Evolutionary conservation across 1,140 invertebrate species (phyloP).

Genomic region (Scaptomyza graminum): DNA sequence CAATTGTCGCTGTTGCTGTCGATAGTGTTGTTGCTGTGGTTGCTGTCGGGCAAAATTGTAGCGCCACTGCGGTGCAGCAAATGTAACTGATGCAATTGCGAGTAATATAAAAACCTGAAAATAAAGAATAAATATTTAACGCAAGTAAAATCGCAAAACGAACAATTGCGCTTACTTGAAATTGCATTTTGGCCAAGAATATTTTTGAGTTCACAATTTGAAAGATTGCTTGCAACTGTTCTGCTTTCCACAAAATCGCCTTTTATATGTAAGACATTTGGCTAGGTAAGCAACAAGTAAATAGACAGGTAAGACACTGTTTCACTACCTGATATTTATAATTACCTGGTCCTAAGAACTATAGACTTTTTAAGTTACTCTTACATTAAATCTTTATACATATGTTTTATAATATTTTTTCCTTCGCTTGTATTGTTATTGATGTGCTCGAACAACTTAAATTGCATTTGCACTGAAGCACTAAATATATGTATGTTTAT

Average conservation of each 20-base stretch:
- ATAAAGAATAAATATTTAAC: neutral
- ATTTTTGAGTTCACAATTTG: neutral
- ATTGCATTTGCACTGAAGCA: neutral
- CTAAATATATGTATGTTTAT: slow-evolving; percentile 1
- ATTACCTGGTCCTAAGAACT: neutral
- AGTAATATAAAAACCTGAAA: neutral
- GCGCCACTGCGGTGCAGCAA: neutral
- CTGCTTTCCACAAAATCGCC: neutral
- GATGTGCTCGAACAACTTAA: neutral
- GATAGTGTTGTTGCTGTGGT: neutral
- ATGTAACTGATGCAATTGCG: neutral
- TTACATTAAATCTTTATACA: too few relatives aligned
- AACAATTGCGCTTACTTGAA: neutral
- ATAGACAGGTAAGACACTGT: neutral
- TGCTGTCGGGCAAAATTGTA: neutral
- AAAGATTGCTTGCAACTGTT: slow-evolving; percentile 1
- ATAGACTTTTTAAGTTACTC: too few relatives aligned
- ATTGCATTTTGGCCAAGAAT: slow-evolving; percentile 1
- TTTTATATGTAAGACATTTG: neutral
- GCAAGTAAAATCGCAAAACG: neutral
- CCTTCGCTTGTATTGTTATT: too few relatives aligned
- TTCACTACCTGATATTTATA: neutral
- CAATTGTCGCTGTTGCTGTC: neutral
- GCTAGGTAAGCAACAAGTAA: too few relatives aligned
- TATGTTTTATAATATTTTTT: too few relatives aligned